Base-by-base conservation (phyloP, 2,113 vertebrate genomes). In the Oncorhynchus clarkii region DNA sequence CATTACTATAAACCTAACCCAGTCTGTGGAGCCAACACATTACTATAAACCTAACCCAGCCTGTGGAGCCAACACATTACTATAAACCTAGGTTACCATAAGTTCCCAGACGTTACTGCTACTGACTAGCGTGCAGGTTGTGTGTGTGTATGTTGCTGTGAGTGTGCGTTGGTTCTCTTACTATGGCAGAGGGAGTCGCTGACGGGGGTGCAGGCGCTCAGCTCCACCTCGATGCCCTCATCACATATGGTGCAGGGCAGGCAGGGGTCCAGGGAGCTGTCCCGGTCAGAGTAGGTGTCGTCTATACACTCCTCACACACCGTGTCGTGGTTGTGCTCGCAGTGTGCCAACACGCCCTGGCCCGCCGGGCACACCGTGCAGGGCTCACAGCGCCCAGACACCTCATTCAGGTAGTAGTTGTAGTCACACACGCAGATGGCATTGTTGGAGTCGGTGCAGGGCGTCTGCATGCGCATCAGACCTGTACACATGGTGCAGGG, bases 391-490 rank as follows among this genome's bases (percentile, higher is more conserved):
- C 1, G n/a, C 4, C 85, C 92, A 0, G 87, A 90, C 0, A 68
- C 0, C 1, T 76, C 60, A 0, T 88, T 78, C 84, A 94, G 91
- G 92, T 92, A 99, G 87, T 88, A 98, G 9, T 94, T 95, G 2
- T 98, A 97, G 89, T 94, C 89, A 22, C 98, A 99, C 74, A 91
- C 89, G 71, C 98, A 99, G 6, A 92, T 85, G 2, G 98, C 96
- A 8, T 99, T 94, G 26, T 96, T 97, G 0, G 96, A 96, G 91
- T 99, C 98, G n/a, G 98, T 97, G 82, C 98, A 99, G 0, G 98
- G 98, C 0, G 95, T 96, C 0, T 87, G 87, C 96, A 99, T 97
- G 69, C 96, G 95, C 92, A 96, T 95, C 86, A 97, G 92, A 26
- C 96, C 96, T 51, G 88, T 84, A 5, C 98, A 98, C 85, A 95